Evolutionary conservation across 2,888 invertebrate species (phyloP).

Genomic region (Azorinus chamasolen): DNA sequence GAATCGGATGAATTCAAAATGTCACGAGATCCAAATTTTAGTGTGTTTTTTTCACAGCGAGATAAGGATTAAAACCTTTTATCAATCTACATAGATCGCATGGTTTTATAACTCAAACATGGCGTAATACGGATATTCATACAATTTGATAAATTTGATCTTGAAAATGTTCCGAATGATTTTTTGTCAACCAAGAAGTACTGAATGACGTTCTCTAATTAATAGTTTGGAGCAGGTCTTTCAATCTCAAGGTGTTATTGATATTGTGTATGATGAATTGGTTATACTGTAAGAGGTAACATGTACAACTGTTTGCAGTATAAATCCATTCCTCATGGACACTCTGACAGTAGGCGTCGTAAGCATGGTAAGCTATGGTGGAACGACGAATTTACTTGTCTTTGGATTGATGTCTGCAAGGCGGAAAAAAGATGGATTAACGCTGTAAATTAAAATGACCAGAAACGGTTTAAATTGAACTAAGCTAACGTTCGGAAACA

Average conservation of each 20-base stretch:
- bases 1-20: too few relatives aligned
- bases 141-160: constrained; percentile 16
- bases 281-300: constrained; percentile 14
- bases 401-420: constrained; percentile 19
- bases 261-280: constrained; percentile 28
- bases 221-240: constrained; percentile 18
- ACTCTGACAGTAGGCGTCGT: constrained; percentile 11
- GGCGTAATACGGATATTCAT: too few relatives aligned
- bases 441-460: neutral
- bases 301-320: constrained; percentile 16
- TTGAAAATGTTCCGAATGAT: constrained; percentile 19
- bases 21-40: too few relatives aligned
- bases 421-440: constrained; percentile 23
- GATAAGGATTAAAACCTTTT: too few relatives aligned
- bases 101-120: too few relatives aligned
- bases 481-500: too few relatives aligned
- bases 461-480: too few relatives aligned
- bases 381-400: constrained; percentile 18
- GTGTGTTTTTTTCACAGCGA: too few relatives aligned
- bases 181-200: constrained; percentile 5
- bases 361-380: constrained; percentile 36
- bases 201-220: neutral
- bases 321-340: neutral
- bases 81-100: too few relatives aligned
- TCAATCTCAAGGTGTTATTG: constrained; percentile 31